phyloP scores from a whole-genome alignment of 2,113 vertebrate species.

The Etheostoma cragini region DNA sequence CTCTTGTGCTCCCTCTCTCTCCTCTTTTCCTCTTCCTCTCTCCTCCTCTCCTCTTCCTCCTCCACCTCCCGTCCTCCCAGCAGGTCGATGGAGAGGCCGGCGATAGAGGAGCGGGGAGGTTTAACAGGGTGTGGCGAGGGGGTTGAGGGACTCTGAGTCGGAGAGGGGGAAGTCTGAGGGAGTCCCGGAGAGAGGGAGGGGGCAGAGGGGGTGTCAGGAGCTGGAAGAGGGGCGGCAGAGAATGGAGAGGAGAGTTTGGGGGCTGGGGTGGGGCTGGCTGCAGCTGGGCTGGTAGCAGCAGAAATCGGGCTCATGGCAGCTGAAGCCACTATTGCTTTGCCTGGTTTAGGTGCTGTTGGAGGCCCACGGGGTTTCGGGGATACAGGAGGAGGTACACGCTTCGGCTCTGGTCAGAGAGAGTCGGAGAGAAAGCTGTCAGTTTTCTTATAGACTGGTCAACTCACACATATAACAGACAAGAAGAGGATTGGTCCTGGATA shows the following conservation, averaged over 20 bases:
- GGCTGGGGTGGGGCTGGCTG: constrained; percentile 51
- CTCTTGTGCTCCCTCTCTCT: constrained; percentile 47
- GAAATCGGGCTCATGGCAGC: constrained; percentile 58
- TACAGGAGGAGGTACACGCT: constrained; percentile 89
- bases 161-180: constrained; percentile 83
- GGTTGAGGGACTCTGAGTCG: constrained; percentile 82
- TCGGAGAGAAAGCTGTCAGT: constrained; percentile 1
- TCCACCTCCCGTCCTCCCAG: constrained; percentile 61
- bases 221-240: constrained; percentile 79
- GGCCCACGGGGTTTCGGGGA: constrained; percentile 94
- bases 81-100: constrained; percentile 87
- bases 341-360: constrained; percentile 93
- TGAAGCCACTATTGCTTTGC: constrained; percentile 81
- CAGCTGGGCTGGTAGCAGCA: constrained; percentile 63
- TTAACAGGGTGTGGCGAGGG: constrained; percentile 88
- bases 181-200: constrained; percentile 84
- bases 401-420: constrained; percentile 83
- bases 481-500: not conserved
- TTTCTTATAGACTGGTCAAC: not conserved
- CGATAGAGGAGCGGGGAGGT: constrained; percentile 91
- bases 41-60: constrained; percentile 70
- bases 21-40: constrained; percentile 56
- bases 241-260: constrained; percentile 81
- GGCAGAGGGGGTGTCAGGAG: constrained; percentile 75
- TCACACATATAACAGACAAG: not conserved